Percentiles rank a stretch among this genome's conserved stretches.
phyloP scores from a whole-genome alignment of 2,797 vertebrate species.

The Falco peregrinus region DNA sequence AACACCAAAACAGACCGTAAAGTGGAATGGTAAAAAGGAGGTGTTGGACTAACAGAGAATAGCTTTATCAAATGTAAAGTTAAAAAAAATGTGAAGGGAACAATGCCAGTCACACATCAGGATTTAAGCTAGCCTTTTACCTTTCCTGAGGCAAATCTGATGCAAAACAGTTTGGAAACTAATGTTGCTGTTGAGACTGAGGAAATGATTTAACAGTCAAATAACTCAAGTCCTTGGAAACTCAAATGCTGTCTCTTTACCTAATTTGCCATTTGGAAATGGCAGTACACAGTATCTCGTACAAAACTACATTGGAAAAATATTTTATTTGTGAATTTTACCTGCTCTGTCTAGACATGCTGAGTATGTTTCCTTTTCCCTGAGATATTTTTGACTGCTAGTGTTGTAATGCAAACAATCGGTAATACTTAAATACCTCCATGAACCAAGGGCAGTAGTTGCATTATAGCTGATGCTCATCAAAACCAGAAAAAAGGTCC shows the following conservation, averaged over 20 bases:
- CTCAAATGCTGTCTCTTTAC: not conserved
- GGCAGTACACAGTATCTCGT: not conserved
- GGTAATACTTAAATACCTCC: conserved; percentile 17
- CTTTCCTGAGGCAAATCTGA: not conserved
- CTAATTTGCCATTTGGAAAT: not conserved
- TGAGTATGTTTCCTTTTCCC: conserved; percentile 12
- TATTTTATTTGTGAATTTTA: conserved; percentile 54
- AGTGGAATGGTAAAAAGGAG: not conserved
- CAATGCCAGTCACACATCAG: not conserved
- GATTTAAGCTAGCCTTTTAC: not conserved
- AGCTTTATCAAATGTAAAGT: not conserved
- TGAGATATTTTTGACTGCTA: conserved; percentile 46
- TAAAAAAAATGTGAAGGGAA: not conserved
- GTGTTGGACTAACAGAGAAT: not conserved
- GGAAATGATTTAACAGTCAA: not conserved
- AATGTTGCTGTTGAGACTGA: not conserved
- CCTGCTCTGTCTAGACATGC: conserved; percentile 48
- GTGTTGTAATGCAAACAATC: conserved; percentile 39
- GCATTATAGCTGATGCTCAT: not conserved
- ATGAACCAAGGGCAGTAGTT: not conserved
- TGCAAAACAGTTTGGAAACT: not conserved
- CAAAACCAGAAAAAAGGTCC: not conserved
- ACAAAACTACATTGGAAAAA: conserved; percentile 51
- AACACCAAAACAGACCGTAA: not conserved
- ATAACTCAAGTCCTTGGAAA: not conserved